Percentiles rank a stretch among this genome's conserved stretches.
phyloP scores from a whole-genome alignment of 2,797 vertebrate genomes.

The Paedocypris micromegethes region DNA sequence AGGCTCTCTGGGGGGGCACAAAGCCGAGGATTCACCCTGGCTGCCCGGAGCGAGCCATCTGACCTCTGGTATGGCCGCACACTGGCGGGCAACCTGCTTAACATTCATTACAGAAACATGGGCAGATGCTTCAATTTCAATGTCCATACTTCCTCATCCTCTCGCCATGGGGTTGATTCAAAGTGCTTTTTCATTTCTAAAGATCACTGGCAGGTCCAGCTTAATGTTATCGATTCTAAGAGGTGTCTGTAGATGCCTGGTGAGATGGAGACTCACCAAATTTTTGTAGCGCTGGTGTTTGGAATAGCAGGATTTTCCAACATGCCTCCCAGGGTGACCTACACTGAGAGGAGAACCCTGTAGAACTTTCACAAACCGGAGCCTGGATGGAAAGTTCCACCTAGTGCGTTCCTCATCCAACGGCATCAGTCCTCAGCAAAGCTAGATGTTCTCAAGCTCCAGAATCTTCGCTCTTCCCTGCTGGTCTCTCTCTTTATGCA shows the following conservation, averaged over 20 bases:
- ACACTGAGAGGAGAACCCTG: constrained; percentile 28
- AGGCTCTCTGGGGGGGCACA: constrained; percentile 66
- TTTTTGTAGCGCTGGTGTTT: constrained; percentile 36
- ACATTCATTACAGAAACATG: constrained; percentile 82
- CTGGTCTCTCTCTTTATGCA: background rate
- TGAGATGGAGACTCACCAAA: constrained; percentile 58
- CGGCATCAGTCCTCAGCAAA: constrained; percentile 1
- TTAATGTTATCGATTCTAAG: constrained; percentile 16
- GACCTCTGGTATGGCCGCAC: constrained; percentile 75
- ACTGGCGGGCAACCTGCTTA: constrained; percentile 79
- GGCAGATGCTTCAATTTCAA: constrained; percentile 73
- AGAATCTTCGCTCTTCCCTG: background rate
- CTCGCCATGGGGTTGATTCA: constrained; percentile 55
- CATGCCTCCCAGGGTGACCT: constrained; percentile 37
- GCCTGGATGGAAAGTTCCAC: constrained; percentile 3
- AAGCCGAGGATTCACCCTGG: constrained; percentile 60
- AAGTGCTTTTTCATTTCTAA: constrained; percentile 19
- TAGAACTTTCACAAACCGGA: constrained; percentile 20
- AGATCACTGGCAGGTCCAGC: constrained; percentile 13
- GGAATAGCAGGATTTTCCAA: constrained; percentile 48
- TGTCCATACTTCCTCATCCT: constrained; percentile 53
- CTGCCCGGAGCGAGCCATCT: constrained; percentile 67
- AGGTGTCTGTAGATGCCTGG: constrained; percentile 26
- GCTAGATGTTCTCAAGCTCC: background rate
- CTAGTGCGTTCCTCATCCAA: constrained; percentile 8